These are phyloP conservation scores for Camptogramma bilineatum DNA, from an alignment of 2,888 invertebrate species.

Conservation along the genomic window DNA sequence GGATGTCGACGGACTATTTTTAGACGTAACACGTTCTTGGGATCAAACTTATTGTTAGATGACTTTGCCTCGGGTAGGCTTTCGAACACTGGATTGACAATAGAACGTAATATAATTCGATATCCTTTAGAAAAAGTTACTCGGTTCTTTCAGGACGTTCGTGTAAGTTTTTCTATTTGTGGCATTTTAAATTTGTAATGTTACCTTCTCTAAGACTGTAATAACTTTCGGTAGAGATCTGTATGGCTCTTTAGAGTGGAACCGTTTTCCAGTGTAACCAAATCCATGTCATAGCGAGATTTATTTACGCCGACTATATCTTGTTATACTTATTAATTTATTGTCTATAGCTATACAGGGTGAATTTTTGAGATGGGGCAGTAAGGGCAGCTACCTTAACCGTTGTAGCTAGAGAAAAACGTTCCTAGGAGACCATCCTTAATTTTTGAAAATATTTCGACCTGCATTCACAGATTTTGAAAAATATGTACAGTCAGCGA, in stretches of 20 bases:
- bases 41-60: slow-evolving; percentile 71
- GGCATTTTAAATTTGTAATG: slow-evolving; percentile 61
- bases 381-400: too few relatives aligned
- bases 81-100: slow-evolving; percentile 55
- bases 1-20: slow-evolving; percentile 52
- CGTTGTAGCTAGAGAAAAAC: too few relatives aligned
- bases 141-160: slow-evolving; percentile 13
- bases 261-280: slow-evolving; percentile 56
- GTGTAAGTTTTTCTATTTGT: slow-evolving; percentile 49
- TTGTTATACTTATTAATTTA: slow-evolving; percentile 51
- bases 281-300: slow-evolving; percentile 49
- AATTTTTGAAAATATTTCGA: too few relatives aligned
- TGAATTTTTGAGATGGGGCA: too few relatives aligned
- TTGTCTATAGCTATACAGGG: slow-evolving; percentile 56
- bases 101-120: slow-evolving; percentile 45
- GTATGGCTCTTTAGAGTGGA: slow-evolving; percentile 55
- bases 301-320: slow-evolving; percentile 49
- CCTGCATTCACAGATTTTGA: too few relatives aligned
- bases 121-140: slow-evolving; percentile 36
- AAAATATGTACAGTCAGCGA: too few relatives aligned
- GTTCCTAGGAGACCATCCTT: too few relatives aligned
- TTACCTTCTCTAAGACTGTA: slow-evolving; percentile 70
- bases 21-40: slow-evolving; percentile 70
- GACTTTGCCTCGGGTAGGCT: slow-evolving; percentile 23
- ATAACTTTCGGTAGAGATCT: slow-evolving; percentile 54